phyloP scores from a whole-genome alignment of 2,113 vertebrate species.

The Pongo pygmaeus region DNA sequence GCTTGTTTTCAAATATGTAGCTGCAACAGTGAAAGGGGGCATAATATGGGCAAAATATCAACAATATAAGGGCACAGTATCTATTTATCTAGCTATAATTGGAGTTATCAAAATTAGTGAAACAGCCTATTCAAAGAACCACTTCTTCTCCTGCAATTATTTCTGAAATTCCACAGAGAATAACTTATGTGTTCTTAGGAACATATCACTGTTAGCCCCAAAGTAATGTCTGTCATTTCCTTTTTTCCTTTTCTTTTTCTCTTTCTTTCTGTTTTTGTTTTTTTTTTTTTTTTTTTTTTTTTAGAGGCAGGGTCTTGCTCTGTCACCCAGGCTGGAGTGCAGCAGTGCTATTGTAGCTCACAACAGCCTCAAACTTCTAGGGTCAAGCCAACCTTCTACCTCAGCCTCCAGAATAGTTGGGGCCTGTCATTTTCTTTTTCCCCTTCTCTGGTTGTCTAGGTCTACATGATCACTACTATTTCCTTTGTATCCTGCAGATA shows the following conservation, averaged over 20 bases:
- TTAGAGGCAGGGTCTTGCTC: neutral
- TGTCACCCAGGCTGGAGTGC: neutral
- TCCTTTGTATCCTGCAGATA: neutral
- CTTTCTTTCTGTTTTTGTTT: no score
- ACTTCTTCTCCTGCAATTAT: neutral
- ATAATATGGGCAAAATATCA: neutral
- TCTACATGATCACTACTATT: neutral
- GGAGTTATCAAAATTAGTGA: neutral
- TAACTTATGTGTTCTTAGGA: neutral
- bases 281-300: no score
- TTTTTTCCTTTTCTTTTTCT: no score
- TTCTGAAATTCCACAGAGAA: slow-evolving; percentile 24
- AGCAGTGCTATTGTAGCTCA: neutral
- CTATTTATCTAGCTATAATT: neutral
- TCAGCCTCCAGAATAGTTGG: neutral
- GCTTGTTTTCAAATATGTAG: neutral
- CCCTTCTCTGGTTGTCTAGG: neutral
- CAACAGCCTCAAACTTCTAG: neutral
- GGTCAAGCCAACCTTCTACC: neutral
- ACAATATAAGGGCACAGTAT: neutral
- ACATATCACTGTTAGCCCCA: neutral
- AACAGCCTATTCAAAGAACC: neutral
- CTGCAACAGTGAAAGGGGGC: neutral
- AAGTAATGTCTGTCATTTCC: neutral
- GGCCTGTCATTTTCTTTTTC: neutral